phyloP scores from a whole-genome alignment of 2,888 invertebrate genomes.

The Diadromus collaris region DNA sequence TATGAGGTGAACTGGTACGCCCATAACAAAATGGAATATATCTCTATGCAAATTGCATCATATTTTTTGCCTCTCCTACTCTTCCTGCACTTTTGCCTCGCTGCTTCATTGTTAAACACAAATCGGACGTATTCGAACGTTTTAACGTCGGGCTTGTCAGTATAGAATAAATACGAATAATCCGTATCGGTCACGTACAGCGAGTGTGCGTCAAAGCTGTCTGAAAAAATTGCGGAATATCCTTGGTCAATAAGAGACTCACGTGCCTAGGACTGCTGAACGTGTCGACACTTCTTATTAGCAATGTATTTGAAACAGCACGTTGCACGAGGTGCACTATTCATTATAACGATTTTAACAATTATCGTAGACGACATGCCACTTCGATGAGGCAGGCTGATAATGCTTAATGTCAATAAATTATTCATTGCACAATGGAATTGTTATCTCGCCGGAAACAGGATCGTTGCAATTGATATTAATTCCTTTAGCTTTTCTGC shows the following conservation, averaged over 20 bases:
- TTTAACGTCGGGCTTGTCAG: background rate
- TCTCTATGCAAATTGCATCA: constrained; percentile 35
- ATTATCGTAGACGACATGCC: background rate
- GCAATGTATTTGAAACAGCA: background rate
- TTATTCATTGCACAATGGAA: background rate
- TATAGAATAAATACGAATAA: constrained; percentile 13
- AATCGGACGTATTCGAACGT: constrained; percentile 2
- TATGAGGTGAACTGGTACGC: constrained; percentile 48
- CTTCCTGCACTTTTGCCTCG: constrained; percentile 8
- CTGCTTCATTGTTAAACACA: constrained; percentile 7
- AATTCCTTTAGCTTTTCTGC: background rate
- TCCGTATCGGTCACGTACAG: background rate
- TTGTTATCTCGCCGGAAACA: background rate
- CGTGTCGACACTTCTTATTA: constrained; percentile 2
- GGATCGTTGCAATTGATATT: background rate
- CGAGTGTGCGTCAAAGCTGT: background rate
- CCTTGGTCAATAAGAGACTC: background rate
- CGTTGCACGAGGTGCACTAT: background rate
- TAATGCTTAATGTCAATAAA: constrained; percentile 16
- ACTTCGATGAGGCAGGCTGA: background rate
- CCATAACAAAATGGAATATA: constrained; percentile 25
- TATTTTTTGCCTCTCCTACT: constrained; percentile 9
- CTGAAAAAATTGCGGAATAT: background rate
- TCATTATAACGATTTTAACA: constrained; percentile 8
- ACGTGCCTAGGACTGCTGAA: background rate